phyloP scores from a whole-genome alignment of 1,140 invertebrate species.

The Dendroctonus ponderosae region DNA sequence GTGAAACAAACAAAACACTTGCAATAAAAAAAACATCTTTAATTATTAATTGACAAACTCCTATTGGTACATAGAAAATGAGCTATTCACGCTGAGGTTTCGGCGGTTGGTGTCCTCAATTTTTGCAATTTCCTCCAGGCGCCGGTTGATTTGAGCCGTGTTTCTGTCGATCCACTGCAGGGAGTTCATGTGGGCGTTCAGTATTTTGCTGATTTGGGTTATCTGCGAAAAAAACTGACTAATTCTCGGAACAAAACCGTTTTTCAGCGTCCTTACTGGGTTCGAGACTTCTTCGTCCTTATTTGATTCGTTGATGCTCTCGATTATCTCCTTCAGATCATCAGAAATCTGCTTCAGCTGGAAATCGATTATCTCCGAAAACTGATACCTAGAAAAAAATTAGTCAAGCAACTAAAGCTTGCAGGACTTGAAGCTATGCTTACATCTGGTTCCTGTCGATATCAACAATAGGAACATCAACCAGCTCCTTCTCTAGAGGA shows the following conservation, averaged over 20 bases:
- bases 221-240: constrained; percentile 58
- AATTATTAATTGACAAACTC: too few species aligned
- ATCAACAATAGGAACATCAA: constrained; percentile 71
- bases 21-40: too few species aligned
- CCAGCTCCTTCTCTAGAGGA: constrained; percentile 80
- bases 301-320: constrained; percentile 88
- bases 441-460: constrained; percentile 82
- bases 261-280: constrained; percentile 61
- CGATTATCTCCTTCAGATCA: constrained; percentile 92
- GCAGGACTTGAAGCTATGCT: constrained; percentile 37
- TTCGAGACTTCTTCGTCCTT: constrained; percentile 79
- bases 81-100: constrained; percentile 35
- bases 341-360: constrained; percentile 93
- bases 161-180: constrained; percentile 89
- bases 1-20: too few species aligned
- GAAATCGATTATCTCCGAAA: constrained; percentile 87
- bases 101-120: constrained; percentile 73
- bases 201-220: constrained; percentile 86
- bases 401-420: neutral
- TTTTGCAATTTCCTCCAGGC: constrained; percentile 80
- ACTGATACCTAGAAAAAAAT: constrained; percentile 63
- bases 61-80: constrained; percentile 20
- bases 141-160: constrained; percentile 69
- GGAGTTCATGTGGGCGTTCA: constrained; percentile 96
- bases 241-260: constrained; percentile 4